Conservation (phyloP, 2,888 invertebrate species). For the Opisthograptis luteolata region DNA sequence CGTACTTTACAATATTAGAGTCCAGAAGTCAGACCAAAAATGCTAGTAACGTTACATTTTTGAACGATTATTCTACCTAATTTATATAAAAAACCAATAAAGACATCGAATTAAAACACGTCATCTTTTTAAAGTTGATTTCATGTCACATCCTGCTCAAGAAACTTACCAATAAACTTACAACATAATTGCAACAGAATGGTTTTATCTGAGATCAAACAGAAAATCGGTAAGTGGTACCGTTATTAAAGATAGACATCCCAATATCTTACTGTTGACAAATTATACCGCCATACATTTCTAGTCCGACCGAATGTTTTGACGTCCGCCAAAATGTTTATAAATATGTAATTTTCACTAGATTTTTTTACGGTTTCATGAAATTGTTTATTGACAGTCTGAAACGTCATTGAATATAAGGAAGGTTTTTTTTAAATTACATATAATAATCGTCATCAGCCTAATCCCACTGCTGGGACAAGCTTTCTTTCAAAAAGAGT, state of each 20-base stretch:
- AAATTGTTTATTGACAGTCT: constrained; percentile 45
- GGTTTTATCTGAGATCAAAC: constrained; percentile 43
- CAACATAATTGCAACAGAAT: constrained; percentile 36
- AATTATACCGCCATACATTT: constrained; percentile 48
- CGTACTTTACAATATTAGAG: no score
- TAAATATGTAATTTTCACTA: constrained; percentile 44
- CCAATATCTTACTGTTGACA: constrained; percentile 49
- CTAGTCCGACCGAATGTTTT: constrained; percentile 50
- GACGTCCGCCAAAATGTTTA: constrained; percentile 51
- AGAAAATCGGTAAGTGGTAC: constrained; percentile 40
- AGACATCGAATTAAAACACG: neutral
- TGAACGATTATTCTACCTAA: no score
- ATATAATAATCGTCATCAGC: no score
- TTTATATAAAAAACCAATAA: no score
- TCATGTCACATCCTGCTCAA: constrained; percentile 27
- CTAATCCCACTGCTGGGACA: no score
- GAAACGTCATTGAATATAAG: no score
- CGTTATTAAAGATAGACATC: constrained; percentile 42
- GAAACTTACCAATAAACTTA: constrained; percentile 36
- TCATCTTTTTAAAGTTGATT: neutral
- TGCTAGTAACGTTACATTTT: no score
- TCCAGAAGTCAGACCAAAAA: no score
- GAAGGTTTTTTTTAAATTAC: constrained; percentile 13
- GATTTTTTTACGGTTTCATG: constrained; percentile 41
- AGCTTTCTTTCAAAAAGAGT: no score